Conservation (phyloP, 2,888 invertebrate species). For the Phyllotreta striolata region DNA sequence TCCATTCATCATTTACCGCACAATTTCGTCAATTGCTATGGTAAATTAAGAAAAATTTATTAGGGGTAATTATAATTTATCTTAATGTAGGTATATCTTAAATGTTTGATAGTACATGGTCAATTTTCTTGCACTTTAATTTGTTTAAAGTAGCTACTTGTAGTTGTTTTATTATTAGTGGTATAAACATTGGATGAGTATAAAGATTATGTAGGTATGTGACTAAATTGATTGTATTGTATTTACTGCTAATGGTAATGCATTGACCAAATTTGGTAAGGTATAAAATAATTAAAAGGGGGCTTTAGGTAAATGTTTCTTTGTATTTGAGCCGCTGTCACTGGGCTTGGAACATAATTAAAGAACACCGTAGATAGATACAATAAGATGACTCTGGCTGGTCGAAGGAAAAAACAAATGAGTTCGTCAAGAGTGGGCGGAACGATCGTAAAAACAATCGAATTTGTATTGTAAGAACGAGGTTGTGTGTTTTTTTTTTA, state of each 20-base stretch:
- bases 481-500: conserved; percentile 10
- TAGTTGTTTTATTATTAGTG: too few relatives aligned
- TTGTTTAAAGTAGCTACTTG: too few relatives aligned
- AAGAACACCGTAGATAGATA: conserved; percentile 27
- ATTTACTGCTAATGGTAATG: neutral
- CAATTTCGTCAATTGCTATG: neutral
- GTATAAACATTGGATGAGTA: too few relatives aligned
- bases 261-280: neutral
- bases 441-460: conserved; percentile 50
- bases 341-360: conserved; percentile 17
- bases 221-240: too few relatives aligned
- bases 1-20: neutral
- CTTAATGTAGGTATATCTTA: too few relatives aligned
- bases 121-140: too few relatives aligned
- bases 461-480: conserved; percentile 36
- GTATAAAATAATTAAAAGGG: neutral
- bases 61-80: too few relatives aligned
- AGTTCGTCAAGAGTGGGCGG: conserved; percentile 54
- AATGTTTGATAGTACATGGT: too few relatives aligned
- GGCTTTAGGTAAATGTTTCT: neutral
- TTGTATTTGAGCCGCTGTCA: neutral
- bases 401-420: conserved; percentile 52
- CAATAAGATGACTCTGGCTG: conserved; percentile 26
- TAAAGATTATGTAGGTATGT: too few relatives aligned
- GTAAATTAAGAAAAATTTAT: too few relatives aligned